Evolutionary conservation across 2,888 invertebrate species (phyloP).

Genomic region (Cosmia pyralina): DNA sequence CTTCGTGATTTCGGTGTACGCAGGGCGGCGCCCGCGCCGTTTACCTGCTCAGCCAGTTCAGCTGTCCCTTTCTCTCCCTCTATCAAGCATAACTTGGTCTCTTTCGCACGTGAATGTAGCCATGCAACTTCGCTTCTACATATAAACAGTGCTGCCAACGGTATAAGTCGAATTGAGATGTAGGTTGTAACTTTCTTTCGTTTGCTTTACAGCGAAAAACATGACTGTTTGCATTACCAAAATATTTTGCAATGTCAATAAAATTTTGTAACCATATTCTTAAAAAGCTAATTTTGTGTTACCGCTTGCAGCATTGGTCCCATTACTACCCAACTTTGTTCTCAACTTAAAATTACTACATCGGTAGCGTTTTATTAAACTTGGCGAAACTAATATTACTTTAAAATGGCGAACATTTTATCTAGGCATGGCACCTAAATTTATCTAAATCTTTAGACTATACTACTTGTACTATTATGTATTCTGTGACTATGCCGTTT

Average conservation of each 20-base stretch:
- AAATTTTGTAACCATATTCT: slow-evolving; percentile 1
- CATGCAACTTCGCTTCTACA: slow-evolving; percentile 72
- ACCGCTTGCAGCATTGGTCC: slow-evolving; percentile 24
- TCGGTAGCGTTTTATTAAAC: slow-evolving; percentile 2
- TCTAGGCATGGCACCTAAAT: background rate
- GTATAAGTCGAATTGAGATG: slow-evolving; percentile 63
- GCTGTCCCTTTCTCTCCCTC: slow-evolving; percentile 68
- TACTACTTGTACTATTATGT: no score
- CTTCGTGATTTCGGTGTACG: slow-evolving; percentile 78
- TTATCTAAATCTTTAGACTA: background rate
- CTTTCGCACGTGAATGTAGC: slow-evolving; percentile 68
- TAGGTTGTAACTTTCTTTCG: slow-evolving; percentile 64
- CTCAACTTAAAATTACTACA: slow-evolving; percentile 8
- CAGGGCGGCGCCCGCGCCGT: slow-evolving; percentile 69
- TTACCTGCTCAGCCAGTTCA: slow-evolving; percentile 81
- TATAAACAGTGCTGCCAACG: slow-evolving; percentile 66
- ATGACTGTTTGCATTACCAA: slow-evolving; percentile 15
- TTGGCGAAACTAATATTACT: slow-evolving; percentile 2
- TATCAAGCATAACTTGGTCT: slow-evolving; percentile 57
- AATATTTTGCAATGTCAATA: slow-evolving; percentile 26
- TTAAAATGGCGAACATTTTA: slow-evolving; percentile 13
- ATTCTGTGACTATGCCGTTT: no score
- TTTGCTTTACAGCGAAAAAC: slow-evolving; percentile 40
- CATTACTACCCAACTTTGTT: slow-evolving; percentile 28
- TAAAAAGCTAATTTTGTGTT: slow-evolving; percentile 7